Evolutionary conservation across 2,113 vertebrate species (phyloP), one percentile per base, ranked within the genome.

Genomic region (Elephas maximus): DNA sequence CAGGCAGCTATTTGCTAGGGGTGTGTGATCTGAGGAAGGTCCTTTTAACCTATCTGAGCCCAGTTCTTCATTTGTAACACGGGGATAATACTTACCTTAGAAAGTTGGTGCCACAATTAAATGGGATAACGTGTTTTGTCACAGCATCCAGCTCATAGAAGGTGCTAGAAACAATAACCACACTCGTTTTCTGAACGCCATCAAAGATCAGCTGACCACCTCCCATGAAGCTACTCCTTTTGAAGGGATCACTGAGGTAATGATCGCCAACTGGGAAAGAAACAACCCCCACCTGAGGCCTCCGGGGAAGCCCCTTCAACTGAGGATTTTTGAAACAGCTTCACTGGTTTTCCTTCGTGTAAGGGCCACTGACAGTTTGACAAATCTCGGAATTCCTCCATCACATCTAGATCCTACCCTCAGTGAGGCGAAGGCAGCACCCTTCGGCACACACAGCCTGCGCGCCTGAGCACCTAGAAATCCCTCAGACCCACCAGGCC

Each of bases 31-130:
- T n/a, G 17, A 37, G 30, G 8, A n/a, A 8, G 15, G 45, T 0
- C 51, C 33, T 24, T 18, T 45, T 21, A 33, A 65, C 81, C 71
- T 37, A 2, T 26, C 48, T 2, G 2, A 12, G 23, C 78, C 60
- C 18, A 23, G 41, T 33, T 41, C 24, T 76, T 82, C 73, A 1
- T 12, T 26, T 57, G 26, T 24, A 37, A 28, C 44, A 24, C 0
- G 51, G 28, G 51, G 51, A 57, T 3, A 0, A 78, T 77, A 94
- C 95, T 98, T 94, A 97, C 96, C 96, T 90, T n/a, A 14, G 48
- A 71, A n/a, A 74, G 33, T 6, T 41, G 57, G 0, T 73, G 45
- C 9, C 23, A 28, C 80, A 18, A 41, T 28, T 15, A 33, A 62
- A 69, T 5, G 41, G 71, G 74, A 51, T 3, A 20, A 48, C 23